A percentile compares a stretch with the other conserved stretches of the same genome.
These are phyloP conservation scores for Lophotis ruficrista DNA, from an alignment of 2,113 vertebrate species.

Conservation along the genomic window DNA sequence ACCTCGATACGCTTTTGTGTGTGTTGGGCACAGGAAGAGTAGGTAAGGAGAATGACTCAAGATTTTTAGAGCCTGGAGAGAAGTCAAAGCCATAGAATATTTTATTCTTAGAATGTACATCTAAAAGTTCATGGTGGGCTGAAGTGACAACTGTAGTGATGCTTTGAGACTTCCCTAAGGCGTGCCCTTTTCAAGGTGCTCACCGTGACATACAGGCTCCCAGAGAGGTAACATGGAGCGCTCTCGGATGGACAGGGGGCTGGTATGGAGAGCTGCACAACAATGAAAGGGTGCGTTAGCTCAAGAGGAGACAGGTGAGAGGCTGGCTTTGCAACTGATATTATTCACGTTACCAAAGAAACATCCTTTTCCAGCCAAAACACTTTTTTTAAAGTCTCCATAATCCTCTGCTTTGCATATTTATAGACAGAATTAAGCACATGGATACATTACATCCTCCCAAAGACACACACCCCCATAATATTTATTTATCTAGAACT, in stretches of 20 bases:
- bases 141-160: background rate
- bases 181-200: background rate
- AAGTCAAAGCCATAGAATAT: background rate
- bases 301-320: background rate
- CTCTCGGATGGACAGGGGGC: background rate
- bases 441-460: background rate
- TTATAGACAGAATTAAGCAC: background rate
- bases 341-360: background rate
- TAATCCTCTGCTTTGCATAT: background rate
- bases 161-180: background rate
- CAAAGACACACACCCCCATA: background rate
- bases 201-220: background rate
- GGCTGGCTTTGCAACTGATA: background rate
- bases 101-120: background rate
- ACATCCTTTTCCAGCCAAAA: background rate
- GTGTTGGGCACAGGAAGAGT: background rate
- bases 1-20: slow-evolving; percentile 54
- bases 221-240: background rate
- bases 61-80: background rate
- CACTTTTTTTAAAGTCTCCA: background rate
- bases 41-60: background rate
- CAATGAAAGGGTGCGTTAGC: background rate
- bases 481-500: background rate
- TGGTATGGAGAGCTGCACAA: background rate
- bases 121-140: background rate